Evolutionary conservation across 2,888 invertebrate genomes (phyloP).

Genomic region (Hyposoter dolosus): DNA sequence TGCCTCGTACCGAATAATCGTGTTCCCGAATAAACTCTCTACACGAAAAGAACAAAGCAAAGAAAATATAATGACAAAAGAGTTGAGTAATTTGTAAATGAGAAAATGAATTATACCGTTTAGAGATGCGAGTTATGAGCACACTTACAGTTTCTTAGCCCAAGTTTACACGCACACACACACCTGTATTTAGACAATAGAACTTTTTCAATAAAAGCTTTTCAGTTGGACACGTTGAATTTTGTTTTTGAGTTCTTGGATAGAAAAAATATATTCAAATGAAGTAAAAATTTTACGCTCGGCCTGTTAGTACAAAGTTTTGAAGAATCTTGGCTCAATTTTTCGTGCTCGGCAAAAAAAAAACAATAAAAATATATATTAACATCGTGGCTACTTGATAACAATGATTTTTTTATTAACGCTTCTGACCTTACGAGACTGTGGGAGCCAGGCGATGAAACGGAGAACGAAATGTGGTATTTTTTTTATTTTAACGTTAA

Average conservation of each 20-base stretch:
- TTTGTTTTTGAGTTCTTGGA: slow-evolving; percentile 81
- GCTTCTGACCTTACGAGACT: neutral
- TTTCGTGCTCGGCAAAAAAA: neutral
- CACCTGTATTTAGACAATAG: slow-evolving; percentile 82
- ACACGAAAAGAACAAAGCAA: slow-evolving; percentile 16
- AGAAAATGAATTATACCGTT: slow-evolving; percentile 46
- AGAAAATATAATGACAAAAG: slow-evolving; percentile 28
- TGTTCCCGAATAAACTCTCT: slow-evolving; percentile 31
- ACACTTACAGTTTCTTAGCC: slow-evolving; percentile 64
- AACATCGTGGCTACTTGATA: neutral
- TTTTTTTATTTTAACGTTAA: slow-evolving; percentile 9
- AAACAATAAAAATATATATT: neutral
- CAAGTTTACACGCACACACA: slow-evolving; percentile 76
- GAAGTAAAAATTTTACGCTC: slow-evolving; percentile 79
- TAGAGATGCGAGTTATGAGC: slow-evolving; percentile 57
- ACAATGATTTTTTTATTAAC: slow-evolving; percentile 1
- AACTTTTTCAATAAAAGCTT: slow-evolving; percentile 83
- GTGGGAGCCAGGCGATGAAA: neutral
- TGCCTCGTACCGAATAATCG: slow-evolving; percentile 46
- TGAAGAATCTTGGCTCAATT: neutral
- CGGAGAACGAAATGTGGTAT: neutral
- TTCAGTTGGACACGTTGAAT: slow-evolving; percentile 83
- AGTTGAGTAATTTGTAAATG: slow-evolving; percentile 38
- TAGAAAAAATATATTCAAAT: slow-evolving; percentile 20
- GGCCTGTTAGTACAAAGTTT: slow-evolving; percentile 68